phyloP scores from a whole-genome alignment of 2,888 invertebrate species.

The Callyntrura sp. region DNA sequence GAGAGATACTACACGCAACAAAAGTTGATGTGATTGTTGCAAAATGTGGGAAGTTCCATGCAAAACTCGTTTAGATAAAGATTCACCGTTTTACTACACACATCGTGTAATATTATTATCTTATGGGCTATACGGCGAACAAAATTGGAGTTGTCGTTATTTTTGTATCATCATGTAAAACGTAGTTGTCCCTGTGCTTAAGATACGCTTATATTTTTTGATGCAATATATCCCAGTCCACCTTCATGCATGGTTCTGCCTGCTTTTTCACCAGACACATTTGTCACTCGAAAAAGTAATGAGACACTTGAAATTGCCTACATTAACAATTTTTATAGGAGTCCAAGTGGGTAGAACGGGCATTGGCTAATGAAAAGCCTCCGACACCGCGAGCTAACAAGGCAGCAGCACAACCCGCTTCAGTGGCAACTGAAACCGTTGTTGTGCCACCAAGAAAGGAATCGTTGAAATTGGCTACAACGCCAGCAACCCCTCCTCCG shows the following conservation, averaged over 20 bases:
- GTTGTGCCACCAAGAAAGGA: constrained; percentile 63
- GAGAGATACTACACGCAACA: constrained; percentile 39
- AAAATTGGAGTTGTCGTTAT: constrained; percentile 42
- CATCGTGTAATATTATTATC: constrained; percentile 5
- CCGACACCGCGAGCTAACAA: constrained; percentile 73
- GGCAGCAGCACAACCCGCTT: constrained; percentile 36
- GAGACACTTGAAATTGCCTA: constrained; percentile 69
- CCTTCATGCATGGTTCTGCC: not conserved
- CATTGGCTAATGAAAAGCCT: constrained; percentile 78
- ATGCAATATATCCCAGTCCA: not conserved
- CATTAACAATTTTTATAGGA: constrained; percentile 74
- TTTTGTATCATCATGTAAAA: not conserved
- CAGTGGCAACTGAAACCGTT: constrained; percentile 56
- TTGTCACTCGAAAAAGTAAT: constrained; percentile 68
- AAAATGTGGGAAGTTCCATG: constrained; percentile 14
- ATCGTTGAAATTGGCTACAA: constrained; percentile 61
- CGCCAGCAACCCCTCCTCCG: constrained; percentile 64
- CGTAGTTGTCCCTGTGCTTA: not conserved
- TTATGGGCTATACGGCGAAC: constrained; percentile 18
- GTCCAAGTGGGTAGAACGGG: constrained; percentile 82
- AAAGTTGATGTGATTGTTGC: constrained; percentile 26
- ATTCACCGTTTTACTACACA: constrained; percentile 23
- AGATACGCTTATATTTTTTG: not conserved
- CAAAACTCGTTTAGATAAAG: constrained; percentile 12
- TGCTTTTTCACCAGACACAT: constrained; percentile 35